phyloP scores from a whole-genome alignment of 1,140 invertebrate genomes.

The Hypsibius dujardini region DNA sequence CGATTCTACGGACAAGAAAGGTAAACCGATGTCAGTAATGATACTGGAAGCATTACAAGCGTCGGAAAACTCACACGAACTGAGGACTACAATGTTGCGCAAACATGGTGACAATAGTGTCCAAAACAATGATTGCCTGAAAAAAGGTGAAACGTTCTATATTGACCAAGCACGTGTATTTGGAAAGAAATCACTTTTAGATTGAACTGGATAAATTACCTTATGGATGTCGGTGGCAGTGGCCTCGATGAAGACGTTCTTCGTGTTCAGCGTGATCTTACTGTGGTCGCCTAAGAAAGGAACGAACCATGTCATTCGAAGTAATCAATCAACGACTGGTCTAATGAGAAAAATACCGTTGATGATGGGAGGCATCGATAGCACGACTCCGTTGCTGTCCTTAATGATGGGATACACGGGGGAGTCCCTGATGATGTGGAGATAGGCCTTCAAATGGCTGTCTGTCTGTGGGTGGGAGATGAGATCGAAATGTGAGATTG shows the following conservation, averaged over 20 bases:
- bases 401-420: conserved; percentile 90
- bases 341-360: conserved; percentile 44
- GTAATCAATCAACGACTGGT: conserved; percentile 19
- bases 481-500: no score
- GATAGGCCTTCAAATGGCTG: conserved; percentile 78
- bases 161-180: no score
- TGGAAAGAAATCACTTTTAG: no score
- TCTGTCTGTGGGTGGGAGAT: conserved; percentile 45
- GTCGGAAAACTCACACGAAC: conserved; percentile 41
- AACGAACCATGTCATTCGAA: conserved; percentile 20
- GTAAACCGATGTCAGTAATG: no score
- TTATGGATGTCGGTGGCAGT: conserved; percentile 89
- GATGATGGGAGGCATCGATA: conserved; percentile 94
- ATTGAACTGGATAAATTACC: conserved; percentile 31
- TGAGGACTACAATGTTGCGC: conserved; percentile 65
- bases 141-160: conserved; percentile 26
- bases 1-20: conserved; percentile 35
- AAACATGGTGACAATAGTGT: conserved; percentile 87
- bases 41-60: conserved; percentile 2
- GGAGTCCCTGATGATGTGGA: conserved; percentile 80
- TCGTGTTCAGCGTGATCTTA: conserved; percentile 79
- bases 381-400: conserved; percentile 68
- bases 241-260: conserved; percentile 93
- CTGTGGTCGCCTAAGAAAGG: conserved; percentile 54
- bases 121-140: conserved; percentile 70